Percentiles rank a stretch among this genome's conserved stretches.
Conservation (phyloP, 2,113 vertebrate genomes). For the Penelope pileata region DNA sequence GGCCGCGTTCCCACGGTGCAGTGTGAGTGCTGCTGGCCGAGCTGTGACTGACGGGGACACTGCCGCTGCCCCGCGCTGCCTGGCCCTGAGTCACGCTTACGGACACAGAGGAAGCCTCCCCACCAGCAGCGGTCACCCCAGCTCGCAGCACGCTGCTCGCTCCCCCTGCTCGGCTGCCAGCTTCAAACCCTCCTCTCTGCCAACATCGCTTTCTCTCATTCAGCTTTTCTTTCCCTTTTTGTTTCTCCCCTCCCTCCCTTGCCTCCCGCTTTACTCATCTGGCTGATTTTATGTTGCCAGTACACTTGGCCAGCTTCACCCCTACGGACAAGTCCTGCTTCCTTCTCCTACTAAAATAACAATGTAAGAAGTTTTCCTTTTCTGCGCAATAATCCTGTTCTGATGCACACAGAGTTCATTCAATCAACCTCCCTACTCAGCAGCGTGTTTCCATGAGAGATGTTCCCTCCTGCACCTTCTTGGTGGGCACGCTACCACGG, state of each 20-base stretch:
- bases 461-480: background rate
- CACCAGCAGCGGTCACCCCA: background rate
- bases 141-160: rapidly evolving
- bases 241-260: background rate
- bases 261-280: background rate
- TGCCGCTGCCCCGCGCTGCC: background rate
- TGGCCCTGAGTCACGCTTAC: background rate
- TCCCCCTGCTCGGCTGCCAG: rapidly evolving
- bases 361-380: background rate
- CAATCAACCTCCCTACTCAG: background rate
- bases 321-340: background rate
- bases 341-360: background rate
- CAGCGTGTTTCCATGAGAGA: background rate
- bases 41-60: background rate
- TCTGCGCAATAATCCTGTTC: background rate
- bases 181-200: background rate
- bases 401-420: background rate
- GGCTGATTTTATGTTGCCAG: background rate
- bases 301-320: background rate
- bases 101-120: background rate
- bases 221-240: background rate
- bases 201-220: background rate
- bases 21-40: background rate
- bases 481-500: background rate
- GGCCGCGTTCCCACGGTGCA: rapidly evolving